Base-by-base conservation (phyloP, 2,797 vertebrate genomes). In the Hipposideros larvatus region DNA sequence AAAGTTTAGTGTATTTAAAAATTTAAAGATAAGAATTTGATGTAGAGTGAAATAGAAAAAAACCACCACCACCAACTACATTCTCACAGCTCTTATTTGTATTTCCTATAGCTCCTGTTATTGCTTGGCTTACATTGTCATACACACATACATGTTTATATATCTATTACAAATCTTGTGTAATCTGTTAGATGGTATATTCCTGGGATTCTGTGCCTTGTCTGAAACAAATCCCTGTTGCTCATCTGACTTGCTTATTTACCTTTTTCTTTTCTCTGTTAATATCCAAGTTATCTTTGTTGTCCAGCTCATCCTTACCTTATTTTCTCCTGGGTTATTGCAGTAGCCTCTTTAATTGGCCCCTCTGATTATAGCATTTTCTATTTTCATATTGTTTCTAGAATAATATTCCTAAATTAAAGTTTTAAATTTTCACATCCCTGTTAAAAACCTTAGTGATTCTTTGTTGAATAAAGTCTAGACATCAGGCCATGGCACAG, bases 21-120 rank as follows among this genome's bases (percentile, higher is more conserved):
- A 66, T 75, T 94, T 95, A 75, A 96, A 94, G 24, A 91, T 96
- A 97, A 97, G 82, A 90, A 86, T 89, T 96, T 90, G 89, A 95
- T 96, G 21, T 95, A 66, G 85, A 90, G 84, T 92, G 10, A 90
- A 93, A 95, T 71, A 84, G 92, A 65, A 95, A 59, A 78, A 46
- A 26, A 22, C 15, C 37, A 37, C 37, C 37, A 37, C 37, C 43
- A 43, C 6, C 43, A 43, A 43, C 43, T 9, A 51, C 48, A 18
- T 57, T 51, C 11, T 80, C 51, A 31, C 34, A 11, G 59, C 65
- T 94, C 34, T 87, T 93, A 77, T 57, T 90, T 78, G 8, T 96
- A 55, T 94, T 85, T 94, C 63, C 92, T 75, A 78, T 41, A 63
- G 28, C 8, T 87, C 41, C 31, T 94, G 5, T 91, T 92, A 77